A percentile compares a stretch with the other conserved stretches of the same genome.
These are phyloP conservation scores for Lamellibrachia columna DNA, from an alignment of 2,888 invertebrate genomes.

Conservation along the genomic window DNA sequence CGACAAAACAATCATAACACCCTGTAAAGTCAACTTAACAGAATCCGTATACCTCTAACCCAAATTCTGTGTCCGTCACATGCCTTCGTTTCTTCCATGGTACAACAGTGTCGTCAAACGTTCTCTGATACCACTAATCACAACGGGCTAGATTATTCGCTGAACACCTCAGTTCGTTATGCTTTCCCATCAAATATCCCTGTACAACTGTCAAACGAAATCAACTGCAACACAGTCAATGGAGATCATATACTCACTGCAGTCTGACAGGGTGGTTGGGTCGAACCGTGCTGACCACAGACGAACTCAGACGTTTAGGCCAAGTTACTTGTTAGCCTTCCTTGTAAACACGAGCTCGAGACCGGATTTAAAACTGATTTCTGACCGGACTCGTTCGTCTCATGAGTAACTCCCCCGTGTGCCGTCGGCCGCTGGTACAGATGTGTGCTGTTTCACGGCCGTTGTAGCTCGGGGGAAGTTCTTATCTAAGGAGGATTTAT, in stretches of 20 bases:
- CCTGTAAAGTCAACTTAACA: neutral
- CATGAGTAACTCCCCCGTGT: neutral
- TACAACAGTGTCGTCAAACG: neutral
- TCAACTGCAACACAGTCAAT: neutral
- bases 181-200: neutral
- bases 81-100: neutral
- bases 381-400: neutral
- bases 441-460: neutral
- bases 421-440: neutral
- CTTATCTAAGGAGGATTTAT: conserved; percentile 16
- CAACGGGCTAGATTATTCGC: neutral
- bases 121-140: neutral
- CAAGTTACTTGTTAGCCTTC: neutral
- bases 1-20: too few species aligned
- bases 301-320: neutral
- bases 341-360: neutral
- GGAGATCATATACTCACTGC: neutral
- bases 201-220: neutral
- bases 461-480: conserved; percentile 9
- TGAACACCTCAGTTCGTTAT: neutral
- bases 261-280: neutral
- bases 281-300: neutral
- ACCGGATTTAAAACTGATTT: neutral
- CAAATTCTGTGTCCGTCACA: neutral
- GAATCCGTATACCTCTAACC: neutral